Conservation (phyloP, 1,140 invertebrate genomes). For the Platyscapa corneri region DNA sequence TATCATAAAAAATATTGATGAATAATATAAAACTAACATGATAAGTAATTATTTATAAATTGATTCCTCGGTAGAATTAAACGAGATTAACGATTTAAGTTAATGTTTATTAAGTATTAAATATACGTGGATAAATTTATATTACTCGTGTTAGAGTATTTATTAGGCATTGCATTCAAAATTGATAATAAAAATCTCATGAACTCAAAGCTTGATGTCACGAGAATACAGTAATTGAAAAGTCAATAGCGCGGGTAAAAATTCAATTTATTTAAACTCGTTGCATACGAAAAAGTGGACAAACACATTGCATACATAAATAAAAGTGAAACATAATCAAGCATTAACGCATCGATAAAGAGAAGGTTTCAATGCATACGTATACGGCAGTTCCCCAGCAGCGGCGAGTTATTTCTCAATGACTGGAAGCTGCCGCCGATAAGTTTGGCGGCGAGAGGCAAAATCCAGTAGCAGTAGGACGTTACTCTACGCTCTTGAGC, state of each 20-base stretch:
- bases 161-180: not conserved
- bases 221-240: too few species aligned
- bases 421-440: not conserved
- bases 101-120: too few species aligned
- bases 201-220: not conserved
- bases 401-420: constrained; percentile 21
- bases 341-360: not conserved
- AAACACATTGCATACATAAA: not conserved
- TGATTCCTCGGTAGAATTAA: too few species aligned
- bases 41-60: too few species aligned
- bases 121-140: not conserved
- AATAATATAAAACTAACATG: too few species aligned
- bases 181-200: not conserved
- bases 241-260: not conserved
- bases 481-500: not conserved
- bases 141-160: not conserved
- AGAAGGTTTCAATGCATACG: not conserved
- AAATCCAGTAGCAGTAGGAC: constrained; percentile 1
- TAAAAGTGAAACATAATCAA: not conserved
- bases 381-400: not conserved
- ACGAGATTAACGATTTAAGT: too few species aligned
- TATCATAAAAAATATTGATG: too few species aligned
- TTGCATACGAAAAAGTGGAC: not conserved
- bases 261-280: not conserved
- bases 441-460: not conserved